Evolutionary conservation across 1,140 invertebrate species (phyloP), one percentile per base, ranked within the genome.

Genomic region (Ectropis grisescens): DNA sequence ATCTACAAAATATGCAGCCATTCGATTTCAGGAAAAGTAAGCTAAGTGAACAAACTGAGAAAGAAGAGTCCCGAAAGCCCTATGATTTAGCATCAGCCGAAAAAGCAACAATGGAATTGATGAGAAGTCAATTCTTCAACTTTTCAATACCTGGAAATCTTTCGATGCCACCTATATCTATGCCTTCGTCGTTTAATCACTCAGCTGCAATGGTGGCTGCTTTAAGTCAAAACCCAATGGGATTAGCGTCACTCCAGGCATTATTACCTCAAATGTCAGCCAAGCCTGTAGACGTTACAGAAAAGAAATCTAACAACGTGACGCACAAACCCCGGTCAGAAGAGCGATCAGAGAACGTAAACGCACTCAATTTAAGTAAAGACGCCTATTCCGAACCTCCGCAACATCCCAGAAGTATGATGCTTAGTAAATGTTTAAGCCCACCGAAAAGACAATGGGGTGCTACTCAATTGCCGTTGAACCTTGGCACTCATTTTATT

Each of bases 1-100:
- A 93, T 56, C 82, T 97, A 12, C 94, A 97, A 78, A 96, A 90
- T 53, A 97, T 98, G 95, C 94, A 97, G 67, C 95, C 95, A 1
- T 96, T 96, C 69, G 95, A 97, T 68, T 97, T 93, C 62, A 87
- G 94, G 11, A 93, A 94, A 60, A 45, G 69, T 25, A 76, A 69
- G 48, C 19, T 31, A 15, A 58, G 41, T 34, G 61, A 75, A 24
- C 44, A 19, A 24, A 57, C 50, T 23, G 60, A 45, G 29, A 82
- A 70, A 60, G 69, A 41, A 48, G 82, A 57, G 42, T n/a, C n/a
- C n/a, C 74, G 14, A 26, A 76, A 82, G 25, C 57, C 74, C 2
- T 84, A 84, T 4, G 82, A 85, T 13, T 58, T 82, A 23, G 57
- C 55, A 5, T 62, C 69, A 8, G 68, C 76, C 29, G 80, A 85